These are phyloP conservation scores for Decapterus maruadsi DNA, from an alignment of 2,797 vertebrate genomes.

Conservation along the genomic window DNA sequence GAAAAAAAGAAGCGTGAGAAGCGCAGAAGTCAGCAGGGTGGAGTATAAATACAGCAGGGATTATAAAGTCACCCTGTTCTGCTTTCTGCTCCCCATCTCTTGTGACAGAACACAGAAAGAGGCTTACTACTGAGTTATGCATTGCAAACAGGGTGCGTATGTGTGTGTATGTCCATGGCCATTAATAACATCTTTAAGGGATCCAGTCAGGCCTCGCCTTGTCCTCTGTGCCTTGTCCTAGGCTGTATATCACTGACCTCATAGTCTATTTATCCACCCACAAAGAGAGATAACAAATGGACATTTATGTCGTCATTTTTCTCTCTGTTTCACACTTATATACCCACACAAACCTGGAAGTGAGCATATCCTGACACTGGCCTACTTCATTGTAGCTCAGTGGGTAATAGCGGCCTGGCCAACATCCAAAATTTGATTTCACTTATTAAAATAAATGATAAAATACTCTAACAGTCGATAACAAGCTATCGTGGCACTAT, in stretches of 20 bases:
- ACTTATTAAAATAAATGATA: slow-evolving; percentile 81
- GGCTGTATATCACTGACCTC: slow-evolving; percentile 63
- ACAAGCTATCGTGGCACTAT: slow-evolving; percentile 74
- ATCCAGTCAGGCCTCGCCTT: slow-evolving; percentile 57
- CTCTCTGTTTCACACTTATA: slow-evolving; percentile 31
- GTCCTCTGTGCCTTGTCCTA: slow-evolving; percentile 61
- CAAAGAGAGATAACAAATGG: slow-evolving; percentile 56
- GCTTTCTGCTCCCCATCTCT: slow-evolving; percentile 80
- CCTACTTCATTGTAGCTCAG: slow-evolving; percentile 26
- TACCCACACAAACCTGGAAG: slow-evolving; percentile 37
- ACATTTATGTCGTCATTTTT: slow-evolving; percentile 51
- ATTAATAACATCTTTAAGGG: slow-evolving; percentile 75
- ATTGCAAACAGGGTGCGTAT: slow-evolving; percentile 67
- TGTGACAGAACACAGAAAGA: slow-evolving; percentile 79
- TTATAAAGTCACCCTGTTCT: slow-evolving; percentile 83
- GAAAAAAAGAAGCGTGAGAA: slow-evolving; percentile 54
- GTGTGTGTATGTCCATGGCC: slow-evolving; percentile 49
- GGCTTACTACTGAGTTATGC: slow-evolving; percentile 80
- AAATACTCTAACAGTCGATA: slow-evolving; percentile 78
- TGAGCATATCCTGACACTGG: slow-evolving; percentile 15
- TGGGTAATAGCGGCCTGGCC: slow-evolving; percentile 67
- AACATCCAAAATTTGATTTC: slow-evolving; percentile 73
- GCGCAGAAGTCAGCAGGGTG: slow-evolving; percentile 72
- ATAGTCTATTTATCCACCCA: slow-evolving; percentile 55
- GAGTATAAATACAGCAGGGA: slow-evolving; percentile 81